Conservation (phyloP, 2,888 invertebrate species). For the Phyto melanocephala region DNA sequence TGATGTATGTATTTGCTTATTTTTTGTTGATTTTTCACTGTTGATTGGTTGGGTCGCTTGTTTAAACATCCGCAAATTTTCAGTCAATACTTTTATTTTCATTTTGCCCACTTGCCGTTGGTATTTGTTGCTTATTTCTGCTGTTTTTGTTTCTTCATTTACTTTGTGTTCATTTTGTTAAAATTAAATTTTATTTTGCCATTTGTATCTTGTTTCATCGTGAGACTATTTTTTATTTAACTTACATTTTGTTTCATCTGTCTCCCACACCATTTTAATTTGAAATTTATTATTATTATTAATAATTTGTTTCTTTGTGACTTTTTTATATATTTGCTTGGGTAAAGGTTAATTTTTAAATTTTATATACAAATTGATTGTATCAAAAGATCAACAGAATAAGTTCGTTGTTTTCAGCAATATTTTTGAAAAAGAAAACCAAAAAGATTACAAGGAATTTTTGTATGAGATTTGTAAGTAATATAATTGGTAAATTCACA, state of each 20-base stretch:
- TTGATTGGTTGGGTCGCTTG: conserved; percentile 43
- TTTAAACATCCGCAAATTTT: conserved; percentile 38
- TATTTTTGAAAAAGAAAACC: too few relatives aligned
- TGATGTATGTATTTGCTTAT: conserved; percentile 40
- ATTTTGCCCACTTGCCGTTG: background rate
- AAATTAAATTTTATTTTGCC: background rate
- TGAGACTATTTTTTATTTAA: background rate
- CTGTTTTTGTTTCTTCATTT: background rate
- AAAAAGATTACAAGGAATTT: too few relatives aligned
- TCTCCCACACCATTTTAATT: background rate
- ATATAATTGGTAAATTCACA: too few relatives aligned
- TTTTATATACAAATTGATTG: conserved; percentile 3
- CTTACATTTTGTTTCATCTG: background rate
- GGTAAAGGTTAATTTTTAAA: conserved; percentile 15
- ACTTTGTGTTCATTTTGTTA: conserved; percentile 2
- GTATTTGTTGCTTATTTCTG: background rate
- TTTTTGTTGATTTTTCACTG: conserved; percentile 28
- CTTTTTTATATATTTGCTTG: background rate
- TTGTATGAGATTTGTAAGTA: too few relatives aligned
- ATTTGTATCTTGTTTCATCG: background rate
- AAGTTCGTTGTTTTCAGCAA: background rate
- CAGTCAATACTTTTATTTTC: conserved; percentile 33
- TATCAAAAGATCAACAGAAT: background rate
- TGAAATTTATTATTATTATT: conserved; percentile 35
- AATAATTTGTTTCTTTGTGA: conserved; percentile 1